Conservation (phyloP, 2,888 invertebrate species). For the Dusona sp. region DNA sequence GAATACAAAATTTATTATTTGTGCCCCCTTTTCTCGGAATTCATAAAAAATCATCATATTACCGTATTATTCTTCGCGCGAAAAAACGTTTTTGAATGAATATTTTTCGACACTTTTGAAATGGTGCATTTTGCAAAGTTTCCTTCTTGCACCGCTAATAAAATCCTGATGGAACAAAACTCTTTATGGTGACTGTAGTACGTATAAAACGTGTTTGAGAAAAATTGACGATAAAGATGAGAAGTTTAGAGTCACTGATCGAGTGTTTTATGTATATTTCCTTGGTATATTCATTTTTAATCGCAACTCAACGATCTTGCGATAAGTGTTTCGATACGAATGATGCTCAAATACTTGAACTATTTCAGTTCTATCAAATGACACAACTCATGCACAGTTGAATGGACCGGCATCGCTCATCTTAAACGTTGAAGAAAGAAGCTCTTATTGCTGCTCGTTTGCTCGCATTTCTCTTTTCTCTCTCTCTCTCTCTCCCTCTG, state of each 20-base stretch:
- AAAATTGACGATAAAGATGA: neutral
- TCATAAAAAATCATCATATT: too few species aligned
- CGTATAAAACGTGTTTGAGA: neutral
- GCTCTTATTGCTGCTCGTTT: slow-evolving; percentile 32
- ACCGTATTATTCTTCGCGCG: too few species aligned
- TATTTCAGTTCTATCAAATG: slow-evolving; percentile 1
- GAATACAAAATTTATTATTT: too few species aligned
- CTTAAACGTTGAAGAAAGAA: slow-evolving; percentile 30
- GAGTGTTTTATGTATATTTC: neutral
- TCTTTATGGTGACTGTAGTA: neutral
- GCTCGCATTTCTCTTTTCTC: slow-evolving; percentile 40
- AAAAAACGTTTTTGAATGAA: too few species aligned
- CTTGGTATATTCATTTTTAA: neutral
- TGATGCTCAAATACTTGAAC: neutral
- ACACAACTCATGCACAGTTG: slow-evolving; percentile 19
- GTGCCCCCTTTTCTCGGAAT: too few species aligned
- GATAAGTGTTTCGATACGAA: neutral
- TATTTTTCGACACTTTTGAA: too few species aligned
- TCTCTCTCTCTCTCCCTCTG: slow-evolving; percentile 40
- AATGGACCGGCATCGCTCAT: slow-evolving; percentile 20
- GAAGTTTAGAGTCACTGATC: neutral
- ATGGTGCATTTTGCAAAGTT: neutral
- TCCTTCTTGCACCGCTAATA: neutral
- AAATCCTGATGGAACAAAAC: neutral
- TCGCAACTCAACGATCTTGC: neutral